Evolutionary conservation across 2,113 vertebrate genomes (phyloP).

Genomic region (Zosterops japonicus): DNA sequence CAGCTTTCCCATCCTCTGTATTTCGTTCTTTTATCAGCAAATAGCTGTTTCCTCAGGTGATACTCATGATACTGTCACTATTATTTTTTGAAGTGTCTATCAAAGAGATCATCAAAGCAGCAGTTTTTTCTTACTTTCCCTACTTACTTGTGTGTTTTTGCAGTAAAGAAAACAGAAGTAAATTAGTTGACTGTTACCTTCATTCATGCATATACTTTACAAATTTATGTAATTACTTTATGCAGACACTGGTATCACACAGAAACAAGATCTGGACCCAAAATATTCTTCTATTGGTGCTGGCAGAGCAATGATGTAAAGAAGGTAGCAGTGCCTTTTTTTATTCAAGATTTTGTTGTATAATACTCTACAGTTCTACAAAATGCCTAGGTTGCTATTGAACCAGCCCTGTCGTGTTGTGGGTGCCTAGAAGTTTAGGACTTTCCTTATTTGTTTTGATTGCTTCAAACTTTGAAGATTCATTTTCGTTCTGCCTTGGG

Average conservation of each 20-base stretch:
- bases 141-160: not conserved
- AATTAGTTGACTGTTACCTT: not conserved
- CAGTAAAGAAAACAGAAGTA: not conserved
- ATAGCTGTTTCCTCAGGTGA: not conserved
- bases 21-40: not conserved
- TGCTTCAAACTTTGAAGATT: not conserved
- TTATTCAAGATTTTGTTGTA: not conserved
- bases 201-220: not conserved
- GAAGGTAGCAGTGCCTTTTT: not conserved
- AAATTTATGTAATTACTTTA: not conserved
- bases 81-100: not conserved
- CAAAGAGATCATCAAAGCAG: not conserved
- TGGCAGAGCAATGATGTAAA: not conserved
- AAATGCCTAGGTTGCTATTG: not conserved
- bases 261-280: not conserved
- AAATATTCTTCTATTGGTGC: not conserved
- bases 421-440: not conserved
- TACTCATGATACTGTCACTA: not conserved
- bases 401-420: not conserved
- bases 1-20: not conserved
- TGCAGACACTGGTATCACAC: not conserved
- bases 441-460: conserved; percentile 10
- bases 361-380: not conserved
- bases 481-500: not conserved
- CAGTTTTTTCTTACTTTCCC: not conserved